Percentiles rank a stretch among this genome's conserved stretches.
Conservation (phyloP, 1,140 invertebrate genomes). For the Tyrophagus putrescentiae region DNA sequence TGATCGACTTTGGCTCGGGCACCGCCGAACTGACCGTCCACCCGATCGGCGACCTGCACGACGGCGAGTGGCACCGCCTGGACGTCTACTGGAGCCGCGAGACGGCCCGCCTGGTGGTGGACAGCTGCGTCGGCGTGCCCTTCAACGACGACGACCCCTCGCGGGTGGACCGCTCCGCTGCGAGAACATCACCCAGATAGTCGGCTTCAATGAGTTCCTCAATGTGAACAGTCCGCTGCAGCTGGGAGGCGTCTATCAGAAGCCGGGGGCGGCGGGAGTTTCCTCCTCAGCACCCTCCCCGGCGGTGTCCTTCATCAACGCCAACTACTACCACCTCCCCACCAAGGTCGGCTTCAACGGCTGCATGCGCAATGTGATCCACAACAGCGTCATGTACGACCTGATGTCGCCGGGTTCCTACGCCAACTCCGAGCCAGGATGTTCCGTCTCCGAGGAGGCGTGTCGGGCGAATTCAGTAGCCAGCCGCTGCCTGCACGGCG, state of each 20-base stretch:
- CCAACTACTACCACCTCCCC: slow-evolving; percentile 36
- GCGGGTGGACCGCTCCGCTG: slow-evolving; percentile 72
- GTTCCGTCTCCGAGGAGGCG: slow-evolving; percentile 27
- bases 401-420: slow-evolving; percentile 28
- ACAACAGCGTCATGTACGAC: slow-evolving; percentile 64
- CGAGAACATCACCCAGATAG: slow-evolving; percentile 68
- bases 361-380: slow-evolving; percentile 83
- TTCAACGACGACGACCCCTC: slow-evolving; percentile 60
- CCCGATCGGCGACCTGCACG: slow-evolving; percentile 66
- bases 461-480: slow-evolving; percentile 26
- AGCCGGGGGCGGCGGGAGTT: slow-evolving; percentile 58
- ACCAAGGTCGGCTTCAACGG: slow-evolving; percentile 69
- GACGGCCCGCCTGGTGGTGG: slow-evolving; percentile 67
- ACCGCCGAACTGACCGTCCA: slow-evolving; percentile 74
- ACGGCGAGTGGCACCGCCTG: slow-evolving; percentile 88
- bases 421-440: slow-evolving; percentile 25
- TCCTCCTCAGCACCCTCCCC: slow-evolving; percentile 46
- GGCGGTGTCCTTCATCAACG: slow-evolving; percentile 35
- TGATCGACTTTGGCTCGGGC: slow-evolving; percentile 89
- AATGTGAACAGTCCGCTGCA: slow-evolving; percentile 90
- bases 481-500: slow-evolving; percentile 53
- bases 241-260: slow-evolving; percentile 72
- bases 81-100: slow-evolving; percentile 91
- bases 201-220: slow-evolving; percentile 86
- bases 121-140: slow-evolving; percentile 71